Base-by-base conservation (phyloP, 2,888 invertebrate genomes). In the Drosophila formosana region DNA sequence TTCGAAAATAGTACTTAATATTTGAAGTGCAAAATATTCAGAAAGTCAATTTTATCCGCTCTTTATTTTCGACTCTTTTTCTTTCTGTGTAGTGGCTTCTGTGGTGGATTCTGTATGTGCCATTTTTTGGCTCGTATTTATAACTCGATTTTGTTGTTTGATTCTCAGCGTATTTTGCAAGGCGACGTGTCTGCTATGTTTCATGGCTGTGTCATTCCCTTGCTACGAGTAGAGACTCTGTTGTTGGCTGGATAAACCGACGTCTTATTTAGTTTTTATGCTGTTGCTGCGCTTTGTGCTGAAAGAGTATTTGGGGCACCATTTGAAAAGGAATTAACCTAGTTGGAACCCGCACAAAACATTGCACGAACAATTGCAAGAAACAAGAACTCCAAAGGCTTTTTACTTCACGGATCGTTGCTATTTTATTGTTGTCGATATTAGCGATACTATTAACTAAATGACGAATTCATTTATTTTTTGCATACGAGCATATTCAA, bases 41-140 rank as follows among this genome's bases (percentile, higher is more conserved):
- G 4, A 28, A 5, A 28, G 28, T 28, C 4, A 5, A 28, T 1
- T 28, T 5, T 3, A 28, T 30, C 7, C 7, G 30, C 1, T 6
- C 30, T 5, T 30, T 4, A 30, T 30, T 30, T 30, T 30, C 4
- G 30, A 2, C 28, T 6, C 2, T n/a, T n/a, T n/a, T 37, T 37
- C 5, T 37, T 37, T n/a, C 37, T 5, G 37, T 37, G 37, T n/a
- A n/a, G 11, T 37, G 2, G n/a, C n/a, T n/a, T n/a, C n/a, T n/a
- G n/a, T n/a, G n/a, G 37, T 30, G 45, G 39, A 39, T 70, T 52
- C 52, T 50, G 39, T 57, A 51, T 67, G 70, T 73, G 57, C 66
- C 55, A 72, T 73, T 78, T 80, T 58, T 57, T 46, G 62, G 62
- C 13, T 57, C 8, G 43, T 73, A 78, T 81, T 81, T 81, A 78